Conservation (phyloP, 2,113 vertebrate species). For the Micronycteris hirsuta region DNA sequence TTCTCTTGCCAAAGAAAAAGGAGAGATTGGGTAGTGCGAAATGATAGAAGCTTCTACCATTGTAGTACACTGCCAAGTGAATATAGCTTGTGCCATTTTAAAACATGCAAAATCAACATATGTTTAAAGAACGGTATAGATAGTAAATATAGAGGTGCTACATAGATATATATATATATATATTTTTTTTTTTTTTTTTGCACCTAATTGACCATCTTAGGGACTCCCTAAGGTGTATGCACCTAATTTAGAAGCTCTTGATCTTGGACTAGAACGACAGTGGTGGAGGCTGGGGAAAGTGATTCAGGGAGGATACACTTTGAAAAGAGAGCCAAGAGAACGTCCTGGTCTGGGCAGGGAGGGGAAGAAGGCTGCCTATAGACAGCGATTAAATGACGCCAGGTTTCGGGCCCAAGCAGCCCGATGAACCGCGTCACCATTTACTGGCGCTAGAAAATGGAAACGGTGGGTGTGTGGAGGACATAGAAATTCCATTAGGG, state of each 20-base stretch:
- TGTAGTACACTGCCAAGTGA: background rate
- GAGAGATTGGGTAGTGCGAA: background rate
- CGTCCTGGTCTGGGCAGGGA: background rate
- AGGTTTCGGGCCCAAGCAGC: slow-evolving; percentile 33
- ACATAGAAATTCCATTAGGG: background rate
- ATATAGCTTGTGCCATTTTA: background rate
- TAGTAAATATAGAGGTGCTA: background rate
- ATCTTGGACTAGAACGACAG: no score
- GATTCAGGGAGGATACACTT: background rate
- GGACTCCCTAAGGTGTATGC: background rate
- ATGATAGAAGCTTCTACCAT: background rate
- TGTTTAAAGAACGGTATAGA: background rate
- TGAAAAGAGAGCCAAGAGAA: background rate
- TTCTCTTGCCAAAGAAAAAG: background rate
- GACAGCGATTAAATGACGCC: background rate
- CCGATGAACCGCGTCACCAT: background rate
- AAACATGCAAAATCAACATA: background rate
- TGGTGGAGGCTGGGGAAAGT: background rate
- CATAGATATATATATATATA: no score
- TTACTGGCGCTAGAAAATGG: background rate
- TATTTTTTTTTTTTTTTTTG: background rate
- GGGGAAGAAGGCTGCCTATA: background rate
- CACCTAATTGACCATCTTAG: background rate
- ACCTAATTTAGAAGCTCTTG: background rate
- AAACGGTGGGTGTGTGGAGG: background rate